These are phyloP conservation scores for Myotis lucifugus DNA, from an alignment of 2,113 vertebrate genomes.

Conservation along the genomic window DNA sequence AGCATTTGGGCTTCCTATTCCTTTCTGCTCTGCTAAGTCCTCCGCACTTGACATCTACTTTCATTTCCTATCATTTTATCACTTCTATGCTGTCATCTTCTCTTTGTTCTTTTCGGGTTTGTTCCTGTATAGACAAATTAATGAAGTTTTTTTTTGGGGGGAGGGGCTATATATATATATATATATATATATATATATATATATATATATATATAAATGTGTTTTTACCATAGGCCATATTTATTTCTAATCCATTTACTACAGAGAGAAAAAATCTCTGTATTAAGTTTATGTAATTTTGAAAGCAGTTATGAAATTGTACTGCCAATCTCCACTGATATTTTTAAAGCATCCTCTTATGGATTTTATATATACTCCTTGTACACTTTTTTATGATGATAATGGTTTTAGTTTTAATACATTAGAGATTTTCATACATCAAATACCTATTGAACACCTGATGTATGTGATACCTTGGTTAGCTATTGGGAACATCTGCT, in stretches of 20 bases:
- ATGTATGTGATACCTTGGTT: not conserved
- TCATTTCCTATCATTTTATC: not conserved
- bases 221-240: not conserved
- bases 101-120: not conserved
- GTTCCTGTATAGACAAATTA: not conserved
- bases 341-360: not conserved
- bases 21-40: not conserved
- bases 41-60: not conserved
- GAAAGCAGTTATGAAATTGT: not conserved
- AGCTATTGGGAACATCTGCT: not conserved
- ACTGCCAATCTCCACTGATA: not conserved
- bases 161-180: not conserved
- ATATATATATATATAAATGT: not conserved
- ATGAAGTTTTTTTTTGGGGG: not conserved
- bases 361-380: not conserved
- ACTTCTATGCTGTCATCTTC: not conserved
- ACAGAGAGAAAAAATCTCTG: not conserved
- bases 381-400: conserved; percentile 3
- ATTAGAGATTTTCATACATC: not conserved
- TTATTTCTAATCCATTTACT: not conserved
- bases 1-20: not conserved
- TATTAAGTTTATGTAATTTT: not conserved
- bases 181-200: not conserved
- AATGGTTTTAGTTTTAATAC: not conserved
- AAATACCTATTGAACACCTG: not conserved